These are phyloP conservation scores for Hapalemur alaotrensis DNA, from an alignment of 2,797 vertebrate species.

Conservation along the genomic window DNA sequence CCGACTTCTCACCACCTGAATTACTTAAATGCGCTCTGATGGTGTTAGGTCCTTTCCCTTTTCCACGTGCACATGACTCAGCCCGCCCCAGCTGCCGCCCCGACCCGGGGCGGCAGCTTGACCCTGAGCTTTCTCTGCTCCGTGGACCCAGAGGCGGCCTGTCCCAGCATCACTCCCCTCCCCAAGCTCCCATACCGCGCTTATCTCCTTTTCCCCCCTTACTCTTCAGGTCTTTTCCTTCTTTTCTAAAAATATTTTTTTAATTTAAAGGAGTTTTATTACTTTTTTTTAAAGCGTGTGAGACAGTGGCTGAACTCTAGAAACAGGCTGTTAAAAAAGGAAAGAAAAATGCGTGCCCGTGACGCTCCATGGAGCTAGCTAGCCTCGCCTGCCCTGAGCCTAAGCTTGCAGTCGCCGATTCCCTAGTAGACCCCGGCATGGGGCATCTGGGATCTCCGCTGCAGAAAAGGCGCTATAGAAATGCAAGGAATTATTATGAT, in stretches of 20 bases:
- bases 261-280: constrained; percentile 50
- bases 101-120: not conserved
- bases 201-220: not conserved
- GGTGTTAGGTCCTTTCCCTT: constrained; percentile 7
- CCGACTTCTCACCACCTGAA: not conserved
- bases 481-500: constrained; percentile 42
- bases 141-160: not conserved
- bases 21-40: constrained; percentile 25
- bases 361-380: not conserved
- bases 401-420: not conserved
- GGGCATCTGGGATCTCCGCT: not conserved
- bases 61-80: constrained; percentile 38
- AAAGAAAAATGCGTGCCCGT: not conserved
- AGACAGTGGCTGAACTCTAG: constrained; percentile 35
- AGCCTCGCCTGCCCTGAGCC: not conserved
- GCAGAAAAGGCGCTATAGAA: constrained; percentile 17
- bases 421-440: not conserved
- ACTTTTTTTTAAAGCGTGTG: not conserved
- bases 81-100: not conserved
- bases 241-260: constrained; percentile 16
- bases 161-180: not conserved
- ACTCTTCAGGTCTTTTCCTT: not conserved
- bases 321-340: constrained; percentile 26
- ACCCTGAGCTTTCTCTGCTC: not conserved
- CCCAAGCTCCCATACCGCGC: not conserved